These are phyloP conservation scores for Pterois miles DNA, from an alignment of 2,797 vertebrate species.

Conservation along the genomic window DNA sequence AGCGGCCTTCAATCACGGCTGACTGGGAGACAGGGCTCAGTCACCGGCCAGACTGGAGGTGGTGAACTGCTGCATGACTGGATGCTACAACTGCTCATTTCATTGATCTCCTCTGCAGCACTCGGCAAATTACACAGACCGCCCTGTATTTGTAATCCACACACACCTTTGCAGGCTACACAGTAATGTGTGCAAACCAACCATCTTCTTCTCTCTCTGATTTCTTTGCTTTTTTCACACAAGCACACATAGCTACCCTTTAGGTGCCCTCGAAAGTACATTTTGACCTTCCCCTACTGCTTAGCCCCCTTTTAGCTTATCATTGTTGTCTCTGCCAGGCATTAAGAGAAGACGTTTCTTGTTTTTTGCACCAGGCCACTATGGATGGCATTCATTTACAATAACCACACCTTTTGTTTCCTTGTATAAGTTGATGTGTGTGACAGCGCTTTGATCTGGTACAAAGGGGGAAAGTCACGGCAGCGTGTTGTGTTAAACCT, in stretches of 20 bases:
- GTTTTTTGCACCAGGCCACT: neutral
- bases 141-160: slow-evolving; percentile 5
- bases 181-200: neutral
- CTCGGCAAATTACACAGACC: slow-evolving; percentile 41
- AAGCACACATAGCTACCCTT: slow-evolving; percentile 29
- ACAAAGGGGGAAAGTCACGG: slow-evolving; percentile 28
- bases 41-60: slow-evolving; percentile 48
- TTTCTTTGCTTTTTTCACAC: neutral
- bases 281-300: slow-evolving; percentile 50
- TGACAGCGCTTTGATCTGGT: slow-evolving; percentile 38
- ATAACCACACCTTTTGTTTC: neutral
- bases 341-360: neutral
- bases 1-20: slow-evolving; percentile 64
- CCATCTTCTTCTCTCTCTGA: neutral
- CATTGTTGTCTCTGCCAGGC: neutral
- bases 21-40: slow-evolving; percentile 55
- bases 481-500: slow-evolving; percentile 16
- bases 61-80: slow-evolving; percentile 53
- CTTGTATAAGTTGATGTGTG: neutral
- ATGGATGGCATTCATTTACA: slow-evolving; percentile 6
- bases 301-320: slow-evolving; percentile 1
- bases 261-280: slow-evolving; percentile 9
- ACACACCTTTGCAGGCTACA: neutral
- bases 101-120: slow-evolving; percentile 27
- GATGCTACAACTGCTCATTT: slow-evolving; percentile 50